Percentiles rank a stretch among this genome's conserved stretches.
These are phyloP conservation scores for Mus minutoides DNA, from an alignment of 2,797 vertebrate genomes.

Conservation along the genomic window DNA sequence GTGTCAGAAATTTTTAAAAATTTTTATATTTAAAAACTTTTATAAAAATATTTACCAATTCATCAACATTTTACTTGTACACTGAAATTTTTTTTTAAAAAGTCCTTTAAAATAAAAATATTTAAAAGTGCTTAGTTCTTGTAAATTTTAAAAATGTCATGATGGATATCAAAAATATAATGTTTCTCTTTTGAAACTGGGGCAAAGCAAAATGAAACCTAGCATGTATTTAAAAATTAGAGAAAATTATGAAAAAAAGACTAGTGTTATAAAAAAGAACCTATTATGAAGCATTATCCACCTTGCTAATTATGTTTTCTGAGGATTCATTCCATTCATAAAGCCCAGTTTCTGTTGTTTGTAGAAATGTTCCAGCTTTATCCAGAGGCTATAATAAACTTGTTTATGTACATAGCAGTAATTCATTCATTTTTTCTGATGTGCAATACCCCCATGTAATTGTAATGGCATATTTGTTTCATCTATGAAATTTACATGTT, in stretches of 20 bases:
- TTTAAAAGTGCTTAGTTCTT: not conserved
- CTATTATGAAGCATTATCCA: not conserved
- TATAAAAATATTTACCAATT: not conserved
- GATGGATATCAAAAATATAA: not conserved
- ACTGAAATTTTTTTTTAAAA: too few species aligned
- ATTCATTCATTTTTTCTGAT: slow-evolving; percentile 13
- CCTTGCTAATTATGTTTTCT: not conserved
- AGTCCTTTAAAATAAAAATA: not conserved
- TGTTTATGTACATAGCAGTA: not conserved
- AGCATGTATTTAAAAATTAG: not conserved
- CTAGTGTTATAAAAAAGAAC: not conserved
- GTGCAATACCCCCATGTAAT: not conserved
- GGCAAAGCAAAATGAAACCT: not conserved
- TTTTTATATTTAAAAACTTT: not conserved
- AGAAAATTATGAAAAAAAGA: slow-evolving; percentile 4
- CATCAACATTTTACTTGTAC: not conserved
- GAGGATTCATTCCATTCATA: not conserved
- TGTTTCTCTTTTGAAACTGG: not conserved
- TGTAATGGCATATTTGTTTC: not conserved
- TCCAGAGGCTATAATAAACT: not conserved
- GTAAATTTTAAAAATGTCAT: not conserved
- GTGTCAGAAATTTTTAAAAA: not conserved
- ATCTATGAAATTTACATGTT: not conserved
- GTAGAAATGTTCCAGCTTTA: not conserved
- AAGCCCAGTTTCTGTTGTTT: not conserved